Evolutionary conservation across 2,888 invertebrate species (phyloP).

Genomic region (Tenthredo scrophulariae): DNA sequence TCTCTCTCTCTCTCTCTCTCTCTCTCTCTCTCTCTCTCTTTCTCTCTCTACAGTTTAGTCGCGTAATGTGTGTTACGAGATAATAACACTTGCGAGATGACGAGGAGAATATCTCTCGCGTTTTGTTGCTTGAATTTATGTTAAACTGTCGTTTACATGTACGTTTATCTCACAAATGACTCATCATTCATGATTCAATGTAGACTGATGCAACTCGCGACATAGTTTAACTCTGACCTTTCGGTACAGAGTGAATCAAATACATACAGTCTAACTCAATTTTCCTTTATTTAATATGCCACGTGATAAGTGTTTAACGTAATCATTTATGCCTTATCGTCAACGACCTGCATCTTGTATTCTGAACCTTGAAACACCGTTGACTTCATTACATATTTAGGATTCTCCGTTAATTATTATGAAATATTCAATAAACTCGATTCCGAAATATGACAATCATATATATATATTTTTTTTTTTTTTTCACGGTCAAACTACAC

Average conservation of each 20-base stretch:
- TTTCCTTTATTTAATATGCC: not conserved
- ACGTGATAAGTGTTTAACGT: not conserved
- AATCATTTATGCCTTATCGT: not conserved
- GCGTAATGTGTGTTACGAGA: not conserved
- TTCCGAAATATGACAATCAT: too few relatives aligned
- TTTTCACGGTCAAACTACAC: not conserved
- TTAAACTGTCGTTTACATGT: constrained; percentile 45
- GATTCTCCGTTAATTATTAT: not conserved
- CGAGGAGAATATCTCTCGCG: not conserved
- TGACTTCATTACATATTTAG: too few relatives aligned
- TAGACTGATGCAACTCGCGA: constrained; percentile 20
- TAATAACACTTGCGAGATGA: constrained; percentile 2
- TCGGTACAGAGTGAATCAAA: constrained; percentile 9
- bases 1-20: too few relatives aligned
- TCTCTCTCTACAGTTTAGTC: not conserved
- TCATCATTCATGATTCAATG: constrained; percentile 27
- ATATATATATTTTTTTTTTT: not conserved
- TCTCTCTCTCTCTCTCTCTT: too few relatives aligned
- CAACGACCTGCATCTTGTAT: not conserved
- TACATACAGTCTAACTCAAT: constrained; percentile 2
- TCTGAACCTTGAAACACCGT: not conserved
- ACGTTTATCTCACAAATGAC: constrained; percentile 37
- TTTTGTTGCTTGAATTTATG: constrained; percentile 27
- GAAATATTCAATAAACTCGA: too few relatives aligned
- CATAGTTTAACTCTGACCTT: not conserved